Base-by-base conservation (phyloP, 2,888 invertebrate genomes). In the Eristalis tenax region DNA sequence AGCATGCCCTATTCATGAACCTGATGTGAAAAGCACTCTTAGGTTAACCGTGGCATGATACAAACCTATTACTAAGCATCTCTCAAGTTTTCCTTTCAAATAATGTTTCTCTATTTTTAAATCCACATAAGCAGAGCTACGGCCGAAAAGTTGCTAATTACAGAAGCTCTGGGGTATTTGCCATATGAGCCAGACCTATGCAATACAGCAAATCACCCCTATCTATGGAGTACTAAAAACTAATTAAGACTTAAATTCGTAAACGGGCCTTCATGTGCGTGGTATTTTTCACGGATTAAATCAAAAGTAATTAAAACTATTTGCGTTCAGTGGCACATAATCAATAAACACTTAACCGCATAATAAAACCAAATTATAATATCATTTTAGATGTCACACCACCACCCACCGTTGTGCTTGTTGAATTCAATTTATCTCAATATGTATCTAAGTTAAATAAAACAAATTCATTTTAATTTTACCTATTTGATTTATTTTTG, bases 341-440 rank as follows among this genome's bases (percentile, higher is more conserved):
- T 63, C 40, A 40, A 40, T 71, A n/a, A 61, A 71, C 38, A 22
- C 11, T 28, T 4, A 38, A 57, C 10, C n/a, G 10, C 43, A 28
- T 18, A 63, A 63, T 71, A 40, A 71, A 71, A 61, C 18, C 61
- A 18, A 61, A 61, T 71, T 61, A 63, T 43, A 28, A 28, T 40
- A 38, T 63, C 74, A 56, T 26, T 74, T 65, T 74, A 74, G 23
- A 50, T 38, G 23, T 32, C 43, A 63, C 6, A 6, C n/a, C 40
- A 35, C 40, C 4, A 26, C 26, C 6, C 26, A 23, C 59, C 18
- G 6, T 50, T 8, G 18, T 15, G 59, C 59, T 59, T 13, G 56
- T 59, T 66, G 11, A 68, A 76, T 66, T 68, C 28, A 61, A 68
- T 75, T 75, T 66, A 38, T 22, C 65, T 59, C 15, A 23, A 59